Conservation (phyloP, 1,140 invertebrate genomes). For the Lepidotrigona ventralis region DNA sequence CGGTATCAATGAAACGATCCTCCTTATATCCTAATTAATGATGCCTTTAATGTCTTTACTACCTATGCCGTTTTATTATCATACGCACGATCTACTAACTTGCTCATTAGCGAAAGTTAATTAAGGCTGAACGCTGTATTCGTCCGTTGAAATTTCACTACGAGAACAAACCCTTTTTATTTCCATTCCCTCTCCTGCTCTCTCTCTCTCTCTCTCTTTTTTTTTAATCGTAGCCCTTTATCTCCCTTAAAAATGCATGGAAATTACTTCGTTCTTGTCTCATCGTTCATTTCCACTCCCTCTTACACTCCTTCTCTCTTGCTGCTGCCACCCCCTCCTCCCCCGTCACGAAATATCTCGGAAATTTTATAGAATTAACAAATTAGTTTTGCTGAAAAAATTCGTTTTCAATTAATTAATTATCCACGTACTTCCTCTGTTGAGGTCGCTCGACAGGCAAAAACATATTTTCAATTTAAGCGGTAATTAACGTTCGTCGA, state of each 20-base stretch:
- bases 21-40: constrained; percentile 26
- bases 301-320: background rate
- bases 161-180: background rate
- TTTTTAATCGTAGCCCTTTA: background rate
- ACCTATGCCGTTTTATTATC: background rate
- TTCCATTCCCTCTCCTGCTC: background rate
- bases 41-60: background rate
- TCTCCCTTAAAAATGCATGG: background rate
- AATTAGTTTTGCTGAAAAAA: constrained; percentile 22
- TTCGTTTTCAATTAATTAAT: constrained; percentile 27
- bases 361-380: background rate
- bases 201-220: background rate
- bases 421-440: constrained; percentile 7
- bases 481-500: constrained; percentile 62
- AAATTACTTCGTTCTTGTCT: background rate
- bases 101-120: constrained; percentile 47
- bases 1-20: background rate
- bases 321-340: too few species aligned
- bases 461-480: constrained; percentile 48
- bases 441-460: constrained; percentile 13
- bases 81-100: constrained; percentile 6
- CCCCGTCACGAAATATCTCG: background rate
- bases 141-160: constrained; percentile 1
- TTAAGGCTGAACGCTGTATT: constrained; percentile 24
- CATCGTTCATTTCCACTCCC: background rate